A percentile compares a stretch with the other conserved stretches of the same genome.
These are phyloP conservation scores for Calycopis cecrops DNA, from an alignment of 1,140 invertebrate genomes.

Conservation along the genomic window DNA sequence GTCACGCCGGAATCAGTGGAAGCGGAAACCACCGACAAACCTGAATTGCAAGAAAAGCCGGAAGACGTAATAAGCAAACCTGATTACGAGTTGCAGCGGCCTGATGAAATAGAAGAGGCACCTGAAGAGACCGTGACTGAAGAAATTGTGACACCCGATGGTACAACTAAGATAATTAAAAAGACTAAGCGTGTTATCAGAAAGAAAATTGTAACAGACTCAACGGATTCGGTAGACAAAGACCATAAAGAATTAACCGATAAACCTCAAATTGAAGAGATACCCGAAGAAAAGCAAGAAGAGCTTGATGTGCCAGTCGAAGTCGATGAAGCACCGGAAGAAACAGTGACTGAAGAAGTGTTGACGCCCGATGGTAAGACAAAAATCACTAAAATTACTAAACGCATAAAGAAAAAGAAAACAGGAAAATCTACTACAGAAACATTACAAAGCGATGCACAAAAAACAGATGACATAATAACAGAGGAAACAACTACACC, in stretches of 20 bases:
- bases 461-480: too few relatives aligned
- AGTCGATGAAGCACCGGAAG: background rate
- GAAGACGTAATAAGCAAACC: background rate
- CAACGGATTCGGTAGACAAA: constrained; percentile 40
- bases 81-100: background rate
- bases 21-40: background rate
- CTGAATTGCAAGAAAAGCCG: background rate
- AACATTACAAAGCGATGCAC: constrained; percentile 27
- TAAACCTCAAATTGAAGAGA: too few relatives aligned
- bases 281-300: constrained; percentile 26
- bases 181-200: constrained; percentile 59
- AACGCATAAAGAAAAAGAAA: constrained; percentile 57
- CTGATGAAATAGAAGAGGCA: background rate
- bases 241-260: too few relatives aligned
- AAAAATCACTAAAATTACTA: constrained; percentile 52
- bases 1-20: background rate
- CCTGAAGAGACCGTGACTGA: constrained; percentile 4
- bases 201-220: constrained; percentile 56
- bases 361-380: constrained; percentile 36
- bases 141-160: constrained; percentile 18
- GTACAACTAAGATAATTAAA: constrained; percentile 47
- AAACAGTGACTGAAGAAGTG: constrained; percentile 11
- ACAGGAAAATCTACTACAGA: constrained; percentile 51
- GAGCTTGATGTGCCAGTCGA: background rate
- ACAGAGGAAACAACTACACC: too few relatives aligned